phyloP scores from a whole-genome alignment of 2,113 vertebrate genomes.

The Nothobranchius kuhntae region DNA sequence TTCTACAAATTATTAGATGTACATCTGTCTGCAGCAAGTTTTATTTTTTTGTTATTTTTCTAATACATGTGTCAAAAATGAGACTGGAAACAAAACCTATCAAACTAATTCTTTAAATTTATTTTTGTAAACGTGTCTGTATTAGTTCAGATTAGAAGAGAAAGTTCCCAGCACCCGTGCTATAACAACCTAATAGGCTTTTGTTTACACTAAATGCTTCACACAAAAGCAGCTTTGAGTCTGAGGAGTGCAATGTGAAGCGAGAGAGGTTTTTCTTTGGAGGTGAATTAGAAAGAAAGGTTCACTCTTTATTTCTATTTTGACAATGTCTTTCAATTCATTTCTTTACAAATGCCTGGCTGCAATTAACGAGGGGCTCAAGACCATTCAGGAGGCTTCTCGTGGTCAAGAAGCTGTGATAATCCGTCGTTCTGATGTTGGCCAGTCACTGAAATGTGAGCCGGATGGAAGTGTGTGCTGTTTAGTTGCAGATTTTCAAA shows the following conservation, averaged over 20 bases:
- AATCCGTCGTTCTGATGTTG: conserved; percentile 65
- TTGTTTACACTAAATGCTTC: conserved; percentile 53
- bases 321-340: conserved; percentile 53
- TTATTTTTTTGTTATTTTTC: no score
- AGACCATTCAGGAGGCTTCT: conserved; percentile 55
- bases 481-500: conserved; percentile 45
- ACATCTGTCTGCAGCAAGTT: no score
- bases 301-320: conserved; percentile 16
- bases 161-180: conserved; percentile 33
- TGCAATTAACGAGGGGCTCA: conserved; percentile 48
- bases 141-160: conserved; percentile 18
- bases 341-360: conserved; percentile 51
- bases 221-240: conserved; percentile 34
- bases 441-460: conserved; percentile 54
- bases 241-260: conserved; percentile 38
- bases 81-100: no score
- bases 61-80: no score
- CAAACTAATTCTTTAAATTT: no score
- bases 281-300: conserved; percentile 71
- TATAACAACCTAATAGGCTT: conserved; percentile 44
- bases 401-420: conserved; percentile 67
- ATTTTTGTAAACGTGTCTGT: conserved; percentile 2
- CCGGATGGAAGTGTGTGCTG: conserved; percentile 45
- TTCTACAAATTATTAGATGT: no score
- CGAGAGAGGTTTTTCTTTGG: conserved; percentile 63